Base-by-base conservation (phyloP, 2,113 vertebrate species). In the Talpa occidentalis region DNA sequence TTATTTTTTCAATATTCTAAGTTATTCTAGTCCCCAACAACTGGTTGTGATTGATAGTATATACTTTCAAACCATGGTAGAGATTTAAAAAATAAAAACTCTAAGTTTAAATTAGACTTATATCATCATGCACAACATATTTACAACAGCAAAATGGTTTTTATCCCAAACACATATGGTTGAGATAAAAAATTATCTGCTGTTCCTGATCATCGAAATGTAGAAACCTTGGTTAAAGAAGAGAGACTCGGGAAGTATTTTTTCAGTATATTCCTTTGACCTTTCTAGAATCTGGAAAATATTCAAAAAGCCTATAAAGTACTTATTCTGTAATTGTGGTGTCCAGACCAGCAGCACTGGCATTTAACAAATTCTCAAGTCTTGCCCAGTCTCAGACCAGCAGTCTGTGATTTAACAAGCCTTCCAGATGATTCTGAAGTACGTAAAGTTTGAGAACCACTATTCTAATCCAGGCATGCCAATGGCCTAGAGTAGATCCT, bases 61-160 rank as follows among this genome's bases (percentile, higher is more conserved):
- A 49, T 8, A 62, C 32, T 77, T 90, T 84, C 56, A 73, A 88
- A 64, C 42, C 7, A 4, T 69, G 69, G 85, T 14, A 19, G 37
- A 88, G 37, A 89, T 59, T 54, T 35, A 87, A 93, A 90, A 69
- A n/a, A n/a, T n/a, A n/a, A 89, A 17, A 74, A 78, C 80, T 79
- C 12, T 35, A 79, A 66, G 93, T 42, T 37, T 78, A 49, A 17
- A 32, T 82, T 86, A 56, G 54, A 56, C 21, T 52, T 30, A 14
- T 56, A 52, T 47, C 19, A 66, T 56, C 76, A 86, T 2, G 10
- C 5, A 42, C 7, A 28, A 16, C 17, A 10, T 80, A 3, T 94
- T 94, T 93, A 95, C 42, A 86, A 52, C 6, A 74, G 42, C 60
- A 79, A 92, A 60, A 90, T 90, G 59, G 26, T 66, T 94, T 92